Conservation (phyloP, 2,888 invertebrate genomes). For the Macaria notata region DNA sequence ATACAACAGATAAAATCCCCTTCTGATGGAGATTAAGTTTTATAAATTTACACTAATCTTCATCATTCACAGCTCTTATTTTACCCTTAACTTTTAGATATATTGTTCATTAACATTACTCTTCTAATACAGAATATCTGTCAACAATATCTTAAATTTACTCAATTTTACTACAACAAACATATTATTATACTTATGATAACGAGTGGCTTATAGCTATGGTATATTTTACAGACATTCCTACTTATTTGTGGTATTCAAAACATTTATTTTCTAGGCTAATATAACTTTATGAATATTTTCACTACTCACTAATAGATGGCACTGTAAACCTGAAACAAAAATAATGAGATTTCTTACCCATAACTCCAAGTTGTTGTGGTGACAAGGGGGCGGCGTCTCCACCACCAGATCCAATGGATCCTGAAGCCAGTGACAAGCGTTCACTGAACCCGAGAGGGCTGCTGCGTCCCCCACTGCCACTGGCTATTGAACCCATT, state of each 20-base stretch:
- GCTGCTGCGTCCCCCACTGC: conserved; percentile 85
- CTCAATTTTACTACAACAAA: too few relatives aligned
- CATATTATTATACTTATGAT: too few relatives aligned
- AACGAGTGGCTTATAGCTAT: too few relatives aligned
- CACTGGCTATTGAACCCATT: conserved; percentile 84
- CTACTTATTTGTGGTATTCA: conserved; percentile 28
- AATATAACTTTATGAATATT: conserved; percentile 16
- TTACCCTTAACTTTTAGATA: too few relatives aligned
- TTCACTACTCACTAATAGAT: conserved; percentile 46
- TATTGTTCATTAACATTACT: too few relatives aligned
- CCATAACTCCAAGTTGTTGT: conserved; percentile 94
- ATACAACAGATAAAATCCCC: conserved; percentile 23
- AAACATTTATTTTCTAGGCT: conserved; percentile 11
- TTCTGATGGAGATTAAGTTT: too few relatives aligned
- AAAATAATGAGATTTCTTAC: conserved; percentile 78
- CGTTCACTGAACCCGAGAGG: conserved; percentile 85
- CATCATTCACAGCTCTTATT: too few relatives aligned
- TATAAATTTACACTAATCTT: too few relatives aligned
- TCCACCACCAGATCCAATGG: conserved; percentile 81
- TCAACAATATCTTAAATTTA: too few relatives aligned
- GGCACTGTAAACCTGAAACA: conserved; percentile 40
- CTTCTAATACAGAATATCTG: too few relatives aligned
- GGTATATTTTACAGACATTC: too few relatives aligned
- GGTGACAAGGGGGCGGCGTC: conserved; percentile 88
- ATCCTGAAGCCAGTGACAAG: conserved; percentile 86